phyloP scores from a whole-genome alignment of 53 echinoderm and acorn worm genomes.

The Paracentrotus lividus region DNA sequence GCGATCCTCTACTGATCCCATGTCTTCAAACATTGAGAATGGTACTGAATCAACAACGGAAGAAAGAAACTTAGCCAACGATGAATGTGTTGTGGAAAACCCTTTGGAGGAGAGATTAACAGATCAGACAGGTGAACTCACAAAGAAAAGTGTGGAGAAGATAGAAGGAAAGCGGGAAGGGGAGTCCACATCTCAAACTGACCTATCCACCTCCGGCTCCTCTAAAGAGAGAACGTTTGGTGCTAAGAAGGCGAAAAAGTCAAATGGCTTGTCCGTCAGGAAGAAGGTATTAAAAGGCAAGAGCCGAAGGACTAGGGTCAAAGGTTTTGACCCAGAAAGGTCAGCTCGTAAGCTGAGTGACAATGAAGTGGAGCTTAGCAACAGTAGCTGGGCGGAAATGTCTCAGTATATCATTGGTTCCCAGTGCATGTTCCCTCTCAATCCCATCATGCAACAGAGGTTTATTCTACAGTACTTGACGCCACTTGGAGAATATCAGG shows the following conservation, averaged over 20 bases:
- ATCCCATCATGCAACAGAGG: slow-evolving; percentile 89
- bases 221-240: slow-evolving; percentile 34
- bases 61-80: neutral
- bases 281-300: slow-evolving; percentile 52
- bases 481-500: slow-evolving; percentile 98
- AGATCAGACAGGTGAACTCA: neutral
- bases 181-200: neutral
- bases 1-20: neutral
- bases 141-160: neutral
- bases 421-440: slow-evolving; percentile 90
- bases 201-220: neutral
- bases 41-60: neutral
- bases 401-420: slow-evolving; percentile 93
- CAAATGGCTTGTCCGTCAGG: slow-evolving; percentile 35
- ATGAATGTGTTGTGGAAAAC: neutral
- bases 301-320: slow-evolving; percentile 31
- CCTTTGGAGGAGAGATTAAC: neutral
- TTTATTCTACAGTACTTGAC: slow-evolving; percentile 97
- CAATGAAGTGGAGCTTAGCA: slow-evolving; percentile 83
- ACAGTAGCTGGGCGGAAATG: slow-evolving; percentile 97
- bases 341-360: slow-evolving; percentile 2
- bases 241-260: slow-evolving; percentile 63
- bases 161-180: neutral
- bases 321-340: neutral
- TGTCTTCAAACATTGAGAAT: neutral